Evolutionary conservation across 2,888 invertebrate species (phyloP).

Genomic region (Tipula lateralis): DNA sequence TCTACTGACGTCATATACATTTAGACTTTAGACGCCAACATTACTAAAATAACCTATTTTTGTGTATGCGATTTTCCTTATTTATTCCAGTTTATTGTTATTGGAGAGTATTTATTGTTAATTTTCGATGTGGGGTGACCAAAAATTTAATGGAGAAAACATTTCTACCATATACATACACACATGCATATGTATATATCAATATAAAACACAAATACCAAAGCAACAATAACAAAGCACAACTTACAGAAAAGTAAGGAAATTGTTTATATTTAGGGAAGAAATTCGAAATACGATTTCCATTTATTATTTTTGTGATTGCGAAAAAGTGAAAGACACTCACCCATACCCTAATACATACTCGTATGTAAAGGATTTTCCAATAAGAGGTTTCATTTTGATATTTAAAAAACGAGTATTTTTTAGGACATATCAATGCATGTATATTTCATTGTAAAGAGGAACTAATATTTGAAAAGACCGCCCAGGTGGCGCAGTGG

Average conservation of each 20-base stretch:
- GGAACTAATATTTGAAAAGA: no score
- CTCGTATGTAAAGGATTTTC: neutral
- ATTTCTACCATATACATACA: neutral
- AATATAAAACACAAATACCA: no score
- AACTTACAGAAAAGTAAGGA: neutral
- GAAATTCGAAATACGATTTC: neutral
- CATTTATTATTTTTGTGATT: neutral
- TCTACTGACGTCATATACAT: constrained; percentile 24
- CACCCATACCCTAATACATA: neutral
- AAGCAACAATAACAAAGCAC: neutral
- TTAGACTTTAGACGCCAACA: constrained; percentile 19
- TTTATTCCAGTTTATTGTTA: constrained; percentile 14
- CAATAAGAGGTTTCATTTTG: no score
- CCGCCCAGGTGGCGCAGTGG: no score
- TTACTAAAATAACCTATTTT: constrained; percentile 9
- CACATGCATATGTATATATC: no score
- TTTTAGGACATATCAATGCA: no score
- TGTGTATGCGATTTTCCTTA: neutral
- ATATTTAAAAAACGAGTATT: no score
- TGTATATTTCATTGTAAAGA: no score
- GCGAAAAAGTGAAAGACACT: neutral
- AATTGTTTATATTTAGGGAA: neutral
- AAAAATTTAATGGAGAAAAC: neutral
- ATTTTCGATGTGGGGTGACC: neutral
- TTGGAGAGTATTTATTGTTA: neutral